These are phyloP conservation scores for Acleris emargana DNA, from an alignment of 2,888 invertebrate genomes.

Conservation along the genomic window DNA sequence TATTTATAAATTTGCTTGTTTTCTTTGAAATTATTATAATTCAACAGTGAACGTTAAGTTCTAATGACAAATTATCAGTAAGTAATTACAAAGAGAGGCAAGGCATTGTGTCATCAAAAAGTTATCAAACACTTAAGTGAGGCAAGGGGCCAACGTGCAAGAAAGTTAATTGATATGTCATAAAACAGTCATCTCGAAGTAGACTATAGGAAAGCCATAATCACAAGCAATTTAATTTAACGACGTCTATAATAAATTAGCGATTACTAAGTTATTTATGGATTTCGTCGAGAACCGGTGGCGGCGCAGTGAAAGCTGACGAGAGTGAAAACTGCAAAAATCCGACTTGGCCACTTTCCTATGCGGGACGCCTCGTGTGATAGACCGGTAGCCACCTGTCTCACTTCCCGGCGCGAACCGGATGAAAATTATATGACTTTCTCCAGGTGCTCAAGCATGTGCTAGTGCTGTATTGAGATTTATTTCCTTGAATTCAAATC, in stretches of 20 bases:
- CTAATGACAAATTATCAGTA: background rate
- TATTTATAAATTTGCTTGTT: background rate
- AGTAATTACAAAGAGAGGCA: background rate
- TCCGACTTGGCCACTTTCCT: conserved; percentile 69
- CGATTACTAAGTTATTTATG: conserved; percentile 32
- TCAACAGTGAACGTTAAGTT: too few relatives aligned
- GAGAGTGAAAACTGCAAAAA: conserved; percentile 70
- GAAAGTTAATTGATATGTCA: conserved; percentile 28
- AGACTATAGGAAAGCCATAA: conserved; percentile 31
- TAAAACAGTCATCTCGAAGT: conserved; percentile 27
- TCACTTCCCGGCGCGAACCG: conserved; percentile 29
- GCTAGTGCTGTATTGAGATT: conserved; percentile 26
- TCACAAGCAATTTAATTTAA: conserved; percentile 28
- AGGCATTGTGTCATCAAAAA: conserved; percentile 1
- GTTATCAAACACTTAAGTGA: conserved; percentile 6
- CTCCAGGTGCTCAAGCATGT: conserved; percentile 41
- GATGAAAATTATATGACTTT: conserved; percentile 36
- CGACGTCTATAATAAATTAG: conserved; percentile 28
- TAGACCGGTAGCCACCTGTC: conserved; percentile 54
- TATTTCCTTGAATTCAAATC: conserved; percentile 19
- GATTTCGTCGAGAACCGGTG: conserved; percentile 26
- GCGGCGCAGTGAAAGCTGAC: conserved; percentile 61
- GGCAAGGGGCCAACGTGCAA: background rate
- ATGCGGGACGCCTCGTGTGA: conserved; percentile 51
- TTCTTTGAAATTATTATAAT: background rate